Conservation (phyloP, 2,888 invertebrate genomes). For the Andrena flavipes region DNA sequence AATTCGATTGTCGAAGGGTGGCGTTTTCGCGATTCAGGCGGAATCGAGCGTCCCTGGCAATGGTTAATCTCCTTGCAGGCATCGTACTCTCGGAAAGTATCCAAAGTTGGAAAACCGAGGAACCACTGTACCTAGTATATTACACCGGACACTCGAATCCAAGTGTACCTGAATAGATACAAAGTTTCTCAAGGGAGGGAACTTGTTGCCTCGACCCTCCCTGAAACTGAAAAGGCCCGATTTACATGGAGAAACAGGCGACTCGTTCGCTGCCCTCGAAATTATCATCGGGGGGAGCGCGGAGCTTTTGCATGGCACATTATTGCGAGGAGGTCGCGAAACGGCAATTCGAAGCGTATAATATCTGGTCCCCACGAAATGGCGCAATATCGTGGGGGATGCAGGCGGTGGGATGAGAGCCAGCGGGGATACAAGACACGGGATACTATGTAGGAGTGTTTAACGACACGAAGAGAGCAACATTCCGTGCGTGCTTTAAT, state of each 20-base stretch:
- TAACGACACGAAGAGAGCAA: conserved; percentile 70
- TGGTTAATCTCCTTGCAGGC: neutral
- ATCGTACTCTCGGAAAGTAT: no score
- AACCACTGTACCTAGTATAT: neutral
- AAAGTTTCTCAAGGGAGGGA: conserved; percentile 8
- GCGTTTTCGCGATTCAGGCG: conserved; percentile 16
- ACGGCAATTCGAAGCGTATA: conserved; percentile 52
- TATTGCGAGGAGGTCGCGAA: conserved; percentile 46
- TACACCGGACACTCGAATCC: neutral
- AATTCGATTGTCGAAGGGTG: conserved; percentile 25
- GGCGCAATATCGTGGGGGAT: conserved; percentile 54
- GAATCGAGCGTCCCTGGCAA: neutral
- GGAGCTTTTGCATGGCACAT: conserved; percentile 24
- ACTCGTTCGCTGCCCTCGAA: neutral
- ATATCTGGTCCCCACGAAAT: conserved; percentile 48
- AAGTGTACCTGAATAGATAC: no score
- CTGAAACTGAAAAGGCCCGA: neutral
- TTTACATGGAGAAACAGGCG: conserved; percentile 3
- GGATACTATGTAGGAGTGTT: conserved; percentile 61
- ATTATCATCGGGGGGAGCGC: conserved; percentile 27
- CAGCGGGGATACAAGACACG: conserved; percentile 28
- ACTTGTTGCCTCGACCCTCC: conserved; percentile 10
- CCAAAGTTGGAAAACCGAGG: neutral
- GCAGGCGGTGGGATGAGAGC: conserved; percentile 30
- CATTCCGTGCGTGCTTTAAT: conserved; percentile 77